A percentile compares a stretch with the other conserved stretches of the same genome.
These are phyloP conservation scores for Galagoides demidoff DNA, from an alignment of 2,797 vertebrate species.

Conservation along the genomic window DNA sequence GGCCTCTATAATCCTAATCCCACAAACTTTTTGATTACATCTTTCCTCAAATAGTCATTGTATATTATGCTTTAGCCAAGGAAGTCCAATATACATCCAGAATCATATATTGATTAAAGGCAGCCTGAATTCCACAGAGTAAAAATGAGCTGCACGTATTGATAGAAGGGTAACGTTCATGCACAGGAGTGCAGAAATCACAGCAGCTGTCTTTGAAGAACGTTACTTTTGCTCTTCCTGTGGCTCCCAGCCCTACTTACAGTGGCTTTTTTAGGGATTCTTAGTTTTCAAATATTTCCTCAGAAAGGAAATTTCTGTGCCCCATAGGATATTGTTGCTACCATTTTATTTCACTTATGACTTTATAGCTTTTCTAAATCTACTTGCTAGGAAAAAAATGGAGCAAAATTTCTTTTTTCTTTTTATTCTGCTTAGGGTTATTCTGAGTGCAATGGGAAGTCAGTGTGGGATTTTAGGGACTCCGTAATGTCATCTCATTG, in stretches of 20 bases:
- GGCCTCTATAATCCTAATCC: background rate
- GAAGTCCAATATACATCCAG: background rate
- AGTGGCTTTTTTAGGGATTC: background rate
- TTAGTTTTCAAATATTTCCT: background rate
- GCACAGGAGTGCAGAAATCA: background rate
- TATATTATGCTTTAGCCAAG: background rate
- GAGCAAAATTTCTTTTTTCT: background rate
- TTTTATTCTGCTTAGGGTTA: background rate
- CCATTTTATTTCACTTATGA: background rate
- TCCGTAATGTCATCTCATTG: background rate
- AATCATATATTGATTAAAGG: background rate
- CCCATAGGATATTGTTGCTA: background rate
- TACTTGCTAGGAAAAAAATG: background rate
- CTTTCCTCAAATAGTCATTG: background rate
- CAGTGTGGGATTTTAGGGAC: background rate
- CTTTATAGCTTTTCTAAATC: background rate
- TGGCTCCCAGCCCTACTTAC: too few relatives aligned
- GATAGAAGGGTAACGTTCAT: background rate
- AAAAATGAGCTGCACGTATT: background rate
- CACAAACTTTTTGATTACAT: background rate
- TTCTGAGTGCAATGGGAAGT: background rate
- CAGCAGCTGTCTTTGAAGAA: background rate
- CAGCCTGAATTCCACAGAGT: background rate
- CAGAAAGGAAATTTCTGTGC: background rate
- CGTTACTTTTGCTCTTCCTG: accelerated